Evolutionary conservation across 2,888 invertebrate genomes (phyloP).

Genomic region (Phaedon cochleariae): DNA sequence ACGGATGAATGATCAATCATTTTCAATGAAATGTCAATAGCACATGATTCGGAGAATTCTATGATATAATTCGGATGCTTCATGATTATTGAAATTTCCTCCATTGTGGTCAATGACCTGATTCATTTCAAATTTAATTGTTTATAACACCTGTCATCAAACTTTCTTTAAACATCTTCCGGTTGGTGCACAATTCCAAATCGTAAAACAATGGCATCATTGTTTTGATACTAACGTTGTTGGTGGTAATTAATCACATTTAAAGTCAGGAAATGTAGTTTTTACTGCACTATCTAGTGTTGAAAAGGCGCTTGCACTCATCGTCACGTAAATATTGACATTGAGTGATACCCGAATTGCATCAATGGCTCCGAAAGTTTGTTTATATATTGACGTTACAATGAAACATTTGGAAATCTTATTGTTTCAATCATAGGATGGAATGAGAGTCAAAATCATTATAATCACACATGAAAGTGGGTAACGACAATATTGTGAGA

Average conservation of each 20-base stretch:
- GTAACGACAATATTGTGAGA: too few relatives aligned
- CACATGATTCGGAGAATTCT: too few relatives aligned
- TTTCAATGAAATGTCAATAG: too few relatives aligned
- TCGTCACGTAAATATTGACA: slow-evolving; percentile 21
- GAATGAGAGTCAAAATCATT: too few relatives aligned
- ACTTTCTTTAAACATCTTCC: background rate
- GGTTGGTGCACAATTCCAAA: slow-evolving; percentile 3
- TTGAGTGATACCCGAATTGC: slow-evolving; percentile 8
- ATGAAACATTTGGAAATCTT: background rate
- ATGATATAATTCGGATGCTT: too few relatives aligned
- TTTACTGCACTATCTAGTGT: slow-evolving; percentile 22
- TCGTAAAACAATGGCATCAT: slow-evolving; percentile 23
- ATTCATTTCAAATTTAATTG: background rate
- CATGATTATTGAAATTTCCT: too few relatives aligned
- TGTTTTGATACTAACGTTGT: slow-evolving; percentile 22
- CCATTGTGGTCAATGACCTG: background rate
- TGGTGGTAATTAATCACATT: slow-evolving; percentile 25
- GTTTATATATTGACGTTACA: background rate
- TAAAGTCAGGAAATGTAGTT: slow-evolving; percentile 25
- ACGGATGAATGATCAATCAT: too few relatives aligned
- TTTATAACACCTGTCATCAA: background rate
- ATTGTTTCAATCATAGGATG: too few relatives aligned
- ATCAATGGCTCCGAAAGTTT: background rate
- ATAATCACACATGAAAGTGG: too few relatives aligned
- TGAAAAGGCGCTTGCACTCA: slow-evolving; percentile 17